These are phyloP conservation scores for Miopithecus talapoin DNA, from an alignment of 2,797 vertebrate genomes.

Conservation along the genomic window DNA sequence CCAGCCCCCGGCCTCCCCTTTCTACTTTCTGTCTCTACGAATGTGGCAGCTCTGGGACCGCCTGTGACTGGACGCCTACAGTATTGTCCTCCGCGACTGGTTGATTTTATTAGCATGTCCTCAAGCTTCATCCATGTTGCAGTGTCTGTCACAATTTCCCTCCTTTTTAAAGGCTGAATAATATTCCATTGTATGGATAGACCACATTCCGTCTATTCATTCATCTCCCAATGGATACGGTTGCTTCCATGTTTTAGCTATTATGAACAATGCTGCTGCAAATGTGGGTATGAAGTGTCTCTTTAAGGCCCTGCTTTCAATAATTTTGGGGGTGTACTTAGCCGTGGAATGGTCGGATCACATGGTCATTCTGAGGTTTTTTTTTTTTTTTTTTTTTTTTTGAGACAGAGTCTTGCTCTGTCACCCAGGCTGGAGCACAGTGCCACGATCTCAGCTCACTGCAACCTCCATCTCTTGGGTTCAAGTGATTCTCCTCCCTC, in stretches of 20 bases:
- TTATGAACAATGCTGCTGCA: not conserved
- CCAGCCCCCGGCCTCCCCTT: not conserved
- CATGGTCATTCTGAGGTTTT: no score
- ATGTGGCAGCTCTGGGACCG: no score
- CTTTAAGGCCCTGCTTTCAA: not conserved
- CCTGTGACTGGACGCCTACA: not conserved
- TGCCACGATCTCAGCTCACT: no score
- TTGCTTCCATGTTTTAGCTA: not conserved
- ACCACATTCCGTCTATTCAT: not conserved
- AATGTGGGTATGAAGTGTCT: not conserved
- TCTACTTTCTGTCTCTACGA: not conserved
- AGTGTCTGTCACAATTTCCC: not conserved
- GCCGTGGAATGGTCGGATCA: not conserved
- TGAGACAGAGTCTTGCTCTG: no score
- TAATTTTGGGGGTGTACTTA: not conserved
- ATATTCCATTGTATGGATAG: rapidly evolving
- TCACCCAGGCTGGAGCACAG: no score
- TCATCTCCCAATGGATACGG: no score
- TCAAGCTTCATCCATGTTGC: not conserved
- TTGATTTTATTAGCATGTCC: not conserved
- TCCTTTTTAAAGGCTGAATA: not conserved
- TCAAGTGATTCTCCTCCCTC: no score
- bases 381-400: no score
- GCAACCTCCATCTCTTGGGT: no score
- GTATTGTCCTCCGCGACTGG: not conserved